These are phyloP conservation scores for Cardinalis cardinalis DNA, from an alignment of 2,113 vertebrate species.

Conservation along the genomic window DNA sequence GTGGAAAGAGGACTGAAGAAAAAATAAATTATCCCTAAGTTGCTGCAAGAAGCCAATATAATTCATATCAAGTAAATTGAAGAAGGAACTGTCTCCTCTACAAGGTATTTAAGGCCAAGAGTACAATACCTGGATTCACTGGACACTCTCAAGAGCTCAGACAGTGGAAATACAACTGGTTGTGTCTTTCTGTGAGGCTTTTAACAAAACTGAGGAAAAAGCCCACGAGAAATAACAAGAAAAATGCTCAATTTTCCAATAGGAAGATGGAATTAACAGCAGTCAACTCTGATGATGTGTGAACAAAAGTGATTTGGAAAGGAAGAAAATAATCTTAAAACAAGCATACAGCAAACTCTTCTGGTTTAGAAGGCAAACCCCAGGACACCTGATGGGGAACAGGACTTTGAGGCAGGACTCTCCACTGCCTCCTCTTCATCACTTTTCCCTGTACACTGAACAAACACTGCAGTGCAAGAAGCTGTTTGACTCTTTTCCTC, in stretches of 20 bases:
- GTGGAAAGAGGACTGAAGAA: not conserved
- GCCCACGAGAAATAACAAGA: not conserved
- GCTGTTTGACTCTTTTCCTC: not conserved
- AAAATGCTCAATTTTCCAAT: not conserved
- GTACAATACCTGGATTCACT: not conserved
- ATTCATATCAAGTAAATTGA: not conserved
- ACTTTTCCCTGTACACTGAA: not conserved
- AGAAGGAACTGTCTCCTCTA: not conserved
- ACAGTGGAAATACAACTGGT: not conserved
- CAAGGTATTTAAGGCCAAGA: not conserved
- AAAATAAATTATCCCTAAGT: not conserved
- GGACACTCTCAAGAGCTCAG: not conserved
- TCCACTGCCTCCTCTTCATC: not conserved
- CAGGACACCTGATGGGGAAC: rapidly evolving
- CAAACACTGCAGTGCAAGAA: not conserved
- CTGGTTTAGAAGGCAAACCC: not conserved
- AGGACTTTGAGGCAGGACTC: not conserved
- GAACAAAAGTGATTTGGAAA: not conserved
- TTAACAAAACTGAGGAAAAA: not conserved
- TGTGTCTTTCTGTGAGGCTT: not conserved
- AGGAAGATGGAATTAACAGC: not conserved
- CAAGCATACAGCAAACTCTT: not conserved
- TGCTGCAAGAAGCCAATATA: not conserved
- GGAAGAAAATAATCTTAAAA: not conserved
- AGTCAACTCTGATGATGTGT: not conserved